phyloP scores from a whole-genome alignment of 2,797 vertebrate genomes.

The Poecilia velifera region DNA sequence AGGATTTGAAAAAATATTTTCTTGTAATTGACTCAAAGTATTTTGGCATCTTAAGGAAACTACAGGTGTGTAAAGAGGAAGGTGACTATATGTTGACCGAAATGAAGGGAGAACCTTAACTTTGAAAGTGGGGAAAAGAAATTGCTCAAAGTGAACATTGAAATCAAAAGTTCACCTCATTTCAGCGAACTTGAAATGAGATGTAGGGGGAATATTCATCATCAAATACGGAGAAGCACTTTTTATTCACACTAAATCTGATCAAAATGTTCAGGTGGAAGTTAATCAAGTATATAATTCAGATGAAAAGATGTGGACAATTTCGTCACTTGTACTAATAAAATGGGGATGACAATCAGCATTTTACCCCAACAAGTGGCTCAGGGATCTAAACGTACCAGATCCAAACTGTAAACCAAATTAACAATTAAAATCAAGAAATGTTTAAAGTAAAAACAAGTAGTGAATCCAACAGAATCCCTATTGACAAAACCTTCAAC shows the following conservation, averaged over 20 bases:
- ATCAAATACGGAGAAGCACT: not conserved
- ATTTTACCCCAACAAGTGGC: not conserved
- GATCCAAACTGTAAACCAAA: not conserved
- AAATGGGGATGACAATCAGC: not conserved
- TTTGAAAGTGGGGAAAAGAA: not conserved
- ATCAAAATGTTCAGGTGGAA: not conserved
- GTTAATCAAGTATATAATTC: not conserved
- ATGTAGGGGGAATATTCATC: not conserved
- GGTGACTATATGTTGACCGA: not conserved
- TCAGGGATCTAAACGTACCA: not conserved
- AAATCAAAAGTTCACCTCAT: not conserved
- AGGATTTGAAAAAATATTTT: not conserved
- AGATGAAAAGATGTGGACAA: not conserved
- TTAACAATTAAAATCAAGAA: not conserved
- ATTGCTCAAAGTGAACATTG: not conserved
- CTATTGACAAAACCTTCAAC: not conserved
- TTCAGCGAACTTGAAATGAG: too few relatives aligned
- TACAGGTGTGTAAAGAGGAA: not conserved
- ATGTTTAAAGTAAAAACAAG: not conserved
- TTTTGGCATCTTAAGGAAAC: not conserved
- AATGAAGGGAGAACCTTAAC: not conserved
- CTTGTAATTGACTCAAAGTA: not conserved
- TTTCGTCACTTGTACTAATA: not conserved
- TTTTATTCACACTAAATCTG: not conserved
- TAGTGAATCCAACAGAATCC: not conserved